A percentile compares a stretch with the other conserved stretches of the same genome.
These are phyloP conservation scores for Drosophila bipectinata DNA, from an alignment of 1,140 invertebrate species.

Conservation along the genomic window DNA sequence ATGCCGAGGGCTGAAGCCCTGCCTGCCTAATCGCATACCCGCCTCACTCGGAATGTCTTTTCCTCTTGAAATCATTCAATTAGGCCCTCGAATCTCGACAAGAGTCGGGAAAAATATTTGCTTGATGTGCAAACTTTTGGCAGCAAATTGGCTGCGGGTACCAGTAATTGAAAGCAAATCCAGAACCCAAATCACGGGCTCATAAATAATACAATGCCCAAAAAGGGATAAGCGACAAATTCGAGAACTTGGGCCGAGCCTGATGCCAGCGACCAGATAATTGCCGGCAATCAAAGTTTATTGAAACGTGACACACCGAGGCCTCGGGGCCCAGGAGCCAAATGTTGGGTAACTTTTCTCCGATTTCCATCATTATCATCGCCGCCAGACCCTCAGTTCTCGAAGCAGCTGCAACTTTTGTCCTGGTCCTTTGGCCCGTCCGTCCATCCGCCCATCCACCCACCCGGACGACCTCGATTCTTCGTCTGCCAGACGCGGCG, in stretches of 20 bases:
- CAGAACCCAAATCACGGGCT: slow-evolving; percentile 40
- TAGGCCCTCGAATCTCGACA: slow-evolving; percentile 11
- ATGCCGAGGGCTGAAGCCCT: background rate
- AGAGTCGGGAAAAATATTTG: slow-evolving; percentile 31
- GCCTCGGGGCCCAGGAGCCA: slow-evolving; percentile 16
- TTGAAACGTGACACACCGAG: slow-evolving; percentile 63
- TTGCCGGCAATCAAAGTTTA: slow-evolving; percentile 79
- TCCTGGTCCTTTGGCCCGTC: slow-evolving; percentile 7
- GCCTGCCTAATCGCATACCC: background rate
- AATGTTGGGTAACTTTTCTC: background rate
- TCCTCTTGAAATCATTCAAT: slow-evolving; percentile 47
- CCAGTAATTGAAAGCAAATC: slow-evolving; percentile 74
- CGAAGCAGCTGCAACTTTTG: slow-evolving; percentile 23
- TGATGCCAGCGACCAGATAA: slow-evolving; percentile 70
- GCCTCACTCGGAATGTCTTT: slow-evolving; percentile 5
- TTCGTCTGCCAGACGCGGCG: slow-evolving; percentile 59
- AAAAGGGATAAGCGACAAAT: slow-evolving; percentile 68
- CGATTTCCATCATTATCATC: slow-evolving; percentile 1
- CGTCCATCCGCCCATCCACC: slow-evolving; percentile 9
- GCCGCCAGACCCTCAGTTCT: background rate
- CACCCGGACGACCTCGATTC: slow-evolving; percentile 36
- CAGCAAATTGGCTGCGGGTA: slow-evolving; percentile 68
- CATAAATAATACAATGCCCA: slow-evolving; percentile 62
- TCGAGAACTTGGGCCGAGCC: slow-evolving; percentile 26
- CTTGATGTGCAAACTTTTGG: slow-evolving; percentile 54